Evolutionary conservation across 1,140 invertebrate species (phyloP).

Genomic region (Drosophila carrolli): DNA sequence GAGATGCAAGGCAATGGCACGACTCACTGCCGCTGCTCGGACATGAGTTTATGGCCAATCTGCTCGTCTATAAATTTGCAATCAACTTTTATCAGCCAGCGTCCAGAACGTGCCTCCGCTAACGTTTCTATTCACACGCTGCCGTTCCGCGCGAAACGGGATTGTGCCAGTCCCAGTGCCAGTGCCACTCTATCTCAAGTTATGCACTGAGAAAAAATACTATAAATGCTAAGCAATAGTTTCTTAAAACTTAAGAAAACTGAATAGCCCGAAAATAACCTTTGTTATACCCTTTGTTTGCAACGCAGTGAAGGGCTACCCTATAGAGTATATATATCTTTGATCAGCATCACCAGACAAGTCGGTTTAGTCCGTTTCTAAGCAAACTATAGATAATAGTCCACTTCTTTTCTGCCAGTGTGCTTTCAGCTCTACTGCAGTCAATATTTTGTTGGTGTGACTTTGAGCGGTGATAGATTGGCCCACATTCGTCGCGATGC

Average conservation of each 20-base stretch:
- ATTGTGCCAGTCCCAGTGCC: slow-evolving; percentile 41
- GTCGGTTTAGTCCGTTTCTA: too few species aligned
- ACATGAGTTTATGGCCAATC: slow-evolving; percentile 76
- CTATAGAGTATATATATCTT: too few species aligned
- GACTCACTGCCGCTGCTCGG: slow-evolving; percentile 38
- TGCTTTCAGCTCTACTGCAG: slow-evolving; percentile 4
- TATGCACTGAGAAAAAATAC: background rate
- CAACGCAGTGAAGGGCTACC: too few species aligned
- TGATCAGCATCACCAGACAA: too few species aligned
- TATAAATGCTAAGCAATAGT: too few species aligned
- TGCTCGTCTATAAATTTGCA: slow-evolving; percentile 81
- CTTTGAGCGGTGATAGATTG: slow-evolving; percentile 76
- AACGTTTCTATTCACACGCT: slow-evolving; percentile 83
- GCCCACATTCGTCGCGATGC: slow-evolving; percentile 73
- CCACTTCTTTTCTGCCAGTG: slow-evolving; percentile 3
- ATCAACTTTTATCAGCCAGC: slow-evolving; percentile 79
- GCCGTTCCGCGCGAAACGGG: slow-evolving; percentile 39
- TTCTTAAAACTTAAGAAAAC: background rate
- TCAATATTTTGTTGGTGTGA: slow-evolving; percentile 57
- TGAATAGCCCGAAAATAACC: background rate
- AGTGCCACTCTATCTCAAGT: slow-evolving; percentile 25
- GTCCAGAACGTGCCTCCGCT: slow-evolving; percentile 74
- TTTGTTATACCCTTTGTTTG: too few species aligned
- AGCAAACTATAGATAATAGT: too few species aligned
- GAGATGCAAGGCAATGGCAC: slow-evolving; percentile 7